Conservation (phyloP, 2,113 vertebrate genomes). For the Ivindomyrus marchei region DNA sequence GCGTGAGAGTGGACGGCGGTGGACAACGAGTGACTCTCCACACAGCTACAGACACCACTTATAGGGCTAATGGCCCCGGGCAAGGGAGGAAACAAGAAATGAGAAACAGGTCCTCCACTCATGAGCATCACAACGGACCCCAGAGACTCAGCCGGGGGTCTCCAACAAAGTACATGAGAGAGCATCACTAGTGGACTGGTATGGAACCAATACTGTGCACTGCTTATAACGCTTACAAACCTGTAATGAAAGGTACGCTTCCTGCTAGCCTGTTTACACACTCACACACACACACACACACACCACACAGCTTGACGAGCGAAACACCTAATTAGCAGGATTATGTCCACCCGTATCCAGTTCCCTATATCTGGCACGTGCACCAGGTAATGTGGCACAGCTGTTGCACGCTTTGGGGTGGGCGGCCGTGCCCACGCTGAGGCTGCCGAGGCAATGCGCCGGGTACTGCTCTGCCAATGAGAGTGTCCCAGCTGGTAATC, state of each 20-base stretch:
- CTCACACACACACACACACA: not conserved
- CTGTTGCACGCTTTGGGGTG: not conserved
- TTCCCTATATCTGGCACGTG: constrained; percentile 3
- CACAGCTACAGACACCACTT: not conserved
- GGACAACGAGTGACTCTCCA: not conserved
- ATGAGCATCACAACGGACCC: not conserved
- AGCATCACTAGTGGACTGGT: not conserved
- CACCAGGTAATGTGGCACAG: not conserved
- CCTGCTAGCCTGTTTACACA: not conserved
- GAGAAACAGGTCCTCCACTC: not conserved
- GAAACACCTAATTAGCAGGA: not conserved
- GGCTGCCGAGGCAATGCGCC: not conserved
- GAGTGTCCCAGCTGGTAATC: not conserved
- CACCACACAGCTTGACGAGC: not conserved
- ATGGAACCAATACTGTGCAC: not conserved
- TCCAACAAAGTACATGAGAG: not conserved
- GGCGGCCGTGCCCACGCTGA: not conserved
- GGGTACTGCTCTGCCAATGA: not conserved
- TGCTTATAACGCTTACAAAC: not conserved
- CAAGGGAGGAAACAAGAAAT: not conserved
- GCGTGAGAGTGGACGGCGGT: not conserved
- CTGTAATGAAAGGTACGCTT: not conserved
- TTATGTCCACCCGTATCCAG: not conserved
- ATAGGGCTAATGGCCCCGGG: not conserved
- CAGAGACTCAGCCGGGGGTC: not conserved